Evolutionary conservation across 2,888 invertebrate species (phyloP).

Genomic region (Mesoligia furuncula): DNA sequence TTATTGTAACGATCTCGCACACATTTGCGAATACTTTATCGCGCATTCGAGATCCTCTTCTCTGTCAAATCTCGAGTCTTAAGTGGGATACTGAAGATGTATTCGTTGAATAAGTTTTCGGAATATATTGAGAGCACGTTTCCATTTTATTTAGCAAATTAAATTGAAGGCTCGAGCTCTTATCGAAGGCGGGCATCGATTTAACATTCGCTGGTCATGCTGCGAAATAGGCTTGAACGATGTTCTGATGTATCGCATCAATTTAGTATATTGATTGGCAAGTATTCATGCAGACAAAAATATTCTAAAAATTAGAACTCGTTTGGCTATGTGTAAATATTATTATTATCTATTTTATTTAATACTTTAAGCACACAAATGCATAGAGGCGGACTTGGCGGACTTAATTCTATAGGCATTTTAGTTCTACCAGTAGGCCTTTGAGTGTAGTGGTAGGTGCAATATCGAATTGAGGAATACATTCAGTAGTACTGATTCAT

Average conservation of each 20-base stretch:
- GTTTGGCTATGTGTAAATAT: background rate
- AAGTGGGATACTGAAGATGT: conserved; percentile 39
- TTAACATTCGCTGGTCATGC: conserved; percentile 27
- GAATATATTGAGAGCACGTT: conserved; percentile 33
- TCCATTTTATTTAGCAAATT: conserved; percentile 47
- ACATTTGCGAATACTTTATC: conserved; percentile 54
- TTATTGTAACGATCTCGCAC: conserved; percentile 56
- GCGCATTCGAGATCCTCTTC: conserved; percentile 33
- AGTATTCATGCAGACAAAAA: background rate
- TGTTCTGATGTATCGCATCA: conserved; percentile 29
- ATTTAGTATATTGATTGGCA: conserved; percentile 34
- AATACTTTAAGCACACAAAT: background rate
- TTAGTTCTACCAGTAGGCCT: background rate
- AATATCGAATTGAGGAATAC: background rate
- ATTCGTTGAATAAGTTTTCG: conserved; percentile 40
- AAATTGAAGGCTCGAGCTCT: conserved; percentile 39
- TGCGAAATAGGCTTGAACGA: conserved; percentile 30
- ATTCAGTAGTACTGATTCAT: background rate
- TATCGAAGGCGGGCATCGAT: conserved; percentile 50
- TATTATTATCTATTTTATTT: background rate
- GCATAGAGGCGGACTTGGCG: background rate
- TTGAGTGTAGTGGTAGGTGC: background rate
- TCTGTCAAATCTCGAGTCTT: conserved; percentile 40
- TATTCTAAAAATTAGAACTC: background rate
- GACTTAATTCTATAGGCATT: background rate